Evolutionary conservation across 2,888 invertebrate genomes (phyloP), one percentile per base, ranked within the genome.

Genomic region (Therioaphis trifolii): DNA sequence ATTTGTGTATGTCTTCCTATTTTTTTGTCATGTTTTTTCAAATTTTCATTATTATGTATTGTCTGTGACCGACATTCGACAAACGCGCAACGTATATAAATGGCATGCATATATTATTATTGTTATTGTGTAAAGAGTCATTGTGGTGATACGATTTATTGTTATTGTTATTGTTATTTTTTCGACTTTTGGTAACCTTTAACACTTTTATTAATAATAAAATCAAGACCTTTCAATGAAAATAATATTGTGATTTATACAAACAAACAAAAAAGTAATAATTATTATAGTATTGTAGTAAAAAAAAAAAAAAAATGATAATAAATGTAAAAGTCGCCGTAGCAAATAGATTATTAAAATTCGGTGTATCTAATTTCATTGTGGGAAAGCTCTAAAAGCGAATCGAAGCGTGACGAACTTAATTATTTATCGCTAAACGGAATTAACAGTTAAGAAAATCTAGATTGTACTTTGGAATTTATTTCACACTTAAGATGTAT

Each of bases 281-380:
- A 5, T 35, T 5, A 35, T 35, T 5, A 35, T 35, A 35, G 7
- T n/a, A n/a, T n/a, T n/a, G n/a, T n/a, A n/a, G n/a, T n/a, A n/a
- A n/a, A n/a, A n/a, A n/a, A n/a, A n/a, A n/a, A n/a, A n/a, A n/a
- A n/a, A n/a, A n/a, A n/a, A n/a, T n/a, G n/a, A 35, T 7, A 35
- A 35, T 35, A 35, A 35, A 35, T 7, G 35, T 35, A 35, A 35
- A 35, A 35, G 35, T 35, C 35, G 12, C 1, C 4, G 43, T 69
- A 24, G 21, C 21, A 15, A 46, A 71, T 46, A 46, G 69, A 46
- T 71, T 71, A 71, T 29, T n/a, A 29, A 72, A 27, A 71, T 35
- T 35, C 15, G 21, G 40, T 55, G n/a, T n/a, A n/a, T n/a, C 0
- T 24, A 69, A 24, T 35, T 7, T 18, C 3, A 1, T 24, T 3